Base-by-base conservation (phyloP, 2,888 invertebrate genomes). In the Gymnocheta viridis region DNA sequence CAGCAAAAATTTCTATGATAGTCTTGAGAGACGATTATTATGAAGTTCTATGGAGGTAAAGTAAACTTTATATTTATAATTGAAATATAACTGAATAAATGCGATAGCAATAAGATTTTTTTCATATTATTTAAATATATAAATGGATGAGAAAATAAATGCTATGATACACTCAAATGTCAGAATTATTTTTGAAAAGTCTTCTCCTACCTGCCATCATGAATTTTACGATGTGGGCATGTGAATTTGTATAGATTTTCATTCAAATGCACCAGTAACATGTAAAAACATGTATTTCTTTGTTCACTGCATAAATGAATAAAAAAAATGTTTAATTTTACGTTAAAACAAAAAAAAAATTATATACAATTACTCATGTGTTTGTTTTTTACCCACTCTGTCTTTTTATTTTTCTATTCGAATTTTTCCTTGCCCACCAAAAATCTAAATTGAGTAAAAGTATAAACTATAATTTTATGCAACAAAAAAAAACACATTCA, bases 241-340 rank as follows among this genome's bases (percentile, higher is more conserved):
- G 2, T 17, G 4, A 56, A 32, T 32, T 56, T 32, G 9, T 10
- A 32, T 32, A 17, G 17, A 56, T 60, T 60, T 60, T 12, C 22
- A 47, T 66, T 5, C 4, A 66, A 66, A 49, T 32, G 49, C 29
- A 49, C 9, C 32, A 49, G 49, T 49, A 35, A 49, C 66, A 17
- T 32, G 0, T n/a, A 4, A 12, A 32, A 19, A 35, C 4, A 41
- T 32, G 0, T 10, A 29, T 41, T 51, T 64, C 17, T 38, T 51
- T 60, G 62, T 64, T 69, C n/a, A 69, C 27, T 49, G 58, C 32
- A 44, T 44, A 81, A 74, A 74, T 81, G 60, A 67, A 73, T 62
- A 14, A 49, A 60, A 60, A 66, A 32, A 56, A 19, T 66, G n/a
- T 17, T 60, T 38, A 14, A 24, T 60, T 60, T 38, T 29, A n/a